phyloP scores from a whole-genome alignment of 2,113 vertebrate species.

The Pedetes capensis region DNA sequence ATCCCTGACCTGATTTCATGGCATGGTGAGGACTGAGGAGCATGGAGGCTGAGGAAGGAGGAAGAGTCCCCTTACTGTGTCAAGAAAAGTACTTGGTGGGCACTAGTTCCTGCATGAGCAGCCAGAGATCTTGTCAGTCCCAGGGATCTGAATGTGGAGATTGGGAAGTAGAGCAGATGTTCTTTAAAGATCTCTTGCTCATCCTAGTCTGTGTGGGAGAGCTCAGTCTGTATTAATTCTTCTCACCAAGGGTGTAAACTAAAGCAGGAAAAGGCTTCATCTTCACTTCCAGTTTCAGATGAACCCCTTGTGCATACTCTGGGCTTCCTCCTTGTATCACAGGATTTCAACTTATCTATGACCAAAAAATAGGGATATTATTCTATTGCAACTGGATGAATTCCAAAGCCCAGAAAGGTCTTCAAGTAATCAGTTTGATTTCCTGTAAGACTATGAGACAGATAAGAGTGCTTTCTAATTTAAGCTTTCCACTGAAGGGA shows the following conservation, averaged over 20 bases:
- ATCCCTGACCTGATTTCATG: background rate
- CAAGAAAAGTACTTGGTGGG: background rate
- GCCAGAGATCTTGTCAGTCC: background rate
- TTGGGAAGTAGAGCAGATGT: background rate
- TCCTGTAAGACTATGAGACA: background rate
- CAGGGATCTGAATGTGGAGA: background rate
- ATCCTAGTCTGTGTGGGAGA: background rate
- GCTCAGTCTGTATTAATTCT: conserved; percentile 22
- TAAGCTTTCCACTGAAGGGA: background rate
- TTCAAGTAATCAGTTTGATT: conserved; percentile 23
- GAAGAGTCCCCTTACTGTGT: background rate
- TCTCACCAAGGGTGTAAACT: background rate
- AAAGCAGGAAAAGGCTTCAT: background rate
- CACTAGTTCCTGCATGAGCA: background rate
- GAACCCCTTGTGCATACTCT: background rate
- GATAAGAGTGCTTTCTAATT: conserved; percentile 41
- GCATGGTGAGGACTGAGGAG: background rate
- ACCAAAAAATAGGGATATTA: background rate
- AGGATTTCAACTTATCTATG: conserved; percentile 40
- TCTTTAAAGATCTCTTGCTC: conserved; percentile 8
- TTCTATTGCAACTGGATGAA: conserved; percentile 24
- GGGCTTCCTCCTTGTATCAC: background rate
- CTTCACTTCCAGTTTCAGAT: conserved; percentile 25
- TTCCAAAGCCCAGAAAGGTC: conserved; percentile 23
- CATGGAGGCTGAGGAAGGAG: background rate